Percentiles rank a stretch among this genome's conserved stretches.
These are phyloP conservation scores for Lottia gigantea DNA, from an alignment of 2,888 invertebrate species.

Conservation along the genomic window DNA sequence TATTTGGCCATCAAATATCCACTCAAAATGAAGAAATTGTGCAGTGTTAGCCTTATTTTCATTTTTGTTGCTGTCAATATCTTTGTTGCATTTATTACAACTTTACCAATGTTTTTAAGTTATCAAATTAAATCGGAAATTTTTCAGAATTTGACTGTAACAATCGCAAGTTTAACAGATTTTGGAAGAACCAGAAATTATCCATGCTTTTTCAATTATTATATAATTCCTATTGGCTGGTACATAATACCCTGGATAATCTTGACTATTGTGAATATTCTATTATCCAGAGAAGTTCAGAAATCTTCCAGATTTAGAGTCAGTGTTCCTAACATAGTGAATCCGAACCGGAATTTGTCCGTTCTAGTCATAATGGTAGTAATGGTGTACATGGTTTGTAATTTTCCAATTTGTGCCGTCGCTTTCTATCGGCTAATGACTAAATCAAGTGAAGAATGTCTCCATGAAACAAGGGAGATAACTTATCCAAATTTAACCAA, in stretches of 20 bases:
- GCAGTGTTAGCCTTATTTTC: constrained; percentile 29
- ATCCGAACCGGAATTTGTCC: constrained; percentile 40
- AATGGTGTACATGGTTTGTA: constrained; percentile 39
- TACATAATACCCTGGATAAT: constrained; percentile 41
- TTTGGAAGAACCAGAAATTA: constrained; percentile 34
- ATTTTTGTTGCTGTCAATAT: constrained; percentile 26
- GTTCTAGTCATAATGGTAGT: constrained; percentile 42
- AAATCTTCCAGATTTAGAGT: constrained; percentile 40
- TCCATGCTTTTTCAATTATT: constrained; percentile 39
- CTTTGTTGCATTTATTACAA: constrained; percentile 25
- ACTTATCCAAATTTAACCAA: constrained; percentile 26
- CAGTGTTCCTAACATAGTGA: constrained; percentile 29
- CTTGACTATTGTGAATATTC: constrained; percentile 34
- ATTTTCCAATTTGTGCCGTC: constrained; percentile 42
- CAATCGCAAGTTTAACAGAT: constrained; percentile 28
- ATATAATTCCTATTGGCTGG: constrained; percentile 43
- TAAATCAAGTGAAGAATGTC: constrained; percentile 33
- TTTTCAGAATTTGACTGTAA: constrained; percentile 28
- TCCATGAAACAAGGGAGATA: constrained; percentile 30
- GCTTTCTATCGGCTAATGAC: constrained; percentile 38
- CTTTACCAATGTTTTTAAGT: constrained; percentile 36
- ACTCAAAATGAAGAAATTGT: constrained; percentile 31
- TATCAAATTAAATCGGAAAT: constrained; percentile 27
- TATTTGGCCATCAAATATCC: constrained; percentile 42
- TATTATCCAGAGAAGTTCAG: constrained; percentile 35